Evolutionary conservation across 2,888 invertebrate species (phyloP), one percentile per base, ranked within the genome.

Genomic region (Caprella mutica): DNA sequence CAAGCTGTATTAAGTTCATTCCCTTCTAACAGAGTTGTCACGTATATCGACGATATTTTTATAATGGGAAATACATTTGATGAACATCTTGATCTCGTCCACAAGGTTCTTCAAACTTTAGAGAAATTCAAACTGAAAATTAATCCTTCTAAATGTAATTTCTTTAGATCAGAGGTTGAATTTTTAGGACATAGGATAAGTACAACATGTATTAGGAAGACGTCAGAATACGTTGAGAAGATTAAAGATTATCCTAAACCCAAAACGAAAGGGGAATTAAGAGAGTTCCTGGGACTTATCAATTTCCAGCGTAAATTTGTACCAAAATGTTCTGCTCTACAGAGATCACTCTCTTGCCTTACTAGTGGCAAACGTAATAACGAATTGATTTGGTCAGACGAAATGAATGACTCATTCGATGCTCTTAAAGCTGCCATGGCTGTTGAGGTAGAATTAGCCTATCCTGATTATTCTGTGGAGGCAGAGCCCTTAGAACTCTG

Each of bases 281-380:
- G 40, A 5, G 40, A 40, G 40, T 43, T 43, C n/a, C 17, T 43
- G 43, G 43, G 43, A 9, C 23, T 43, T 5, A n/a, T 43, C 5
- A 43, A 43, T n/a, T 43, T 43, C n/a, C 43, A 43, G n/a, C 17
- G 17, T 5, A 43, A 43, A n/a, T 43, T 43, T 26, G 5, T 43
- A 9, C 40, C 40, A 8, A 8, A 40, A 8, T 8, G 12, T 40
- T 40, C n/a, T 5, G n/a, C 8, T 8, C 6, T 40, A 9, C 40
- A 40, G n/a, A 40, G 21, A n/a, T 21, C 40, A 9, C n/a, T 40
- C 5, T 40, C 40, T 40, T 40, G 12, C 21, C 40, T 9, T 6
- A 9, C 40, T 40, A 21, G 40, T 40, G 40, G 40, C 40, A 8
- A 6, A 5, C 40, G 17, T 9, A n/a, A 21, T n/a, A n/a, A 40